phyloP scores from a whole-genome alignment of 2,888 invertebrate genomes.

The Eupithecia dodoneata region DNA sequence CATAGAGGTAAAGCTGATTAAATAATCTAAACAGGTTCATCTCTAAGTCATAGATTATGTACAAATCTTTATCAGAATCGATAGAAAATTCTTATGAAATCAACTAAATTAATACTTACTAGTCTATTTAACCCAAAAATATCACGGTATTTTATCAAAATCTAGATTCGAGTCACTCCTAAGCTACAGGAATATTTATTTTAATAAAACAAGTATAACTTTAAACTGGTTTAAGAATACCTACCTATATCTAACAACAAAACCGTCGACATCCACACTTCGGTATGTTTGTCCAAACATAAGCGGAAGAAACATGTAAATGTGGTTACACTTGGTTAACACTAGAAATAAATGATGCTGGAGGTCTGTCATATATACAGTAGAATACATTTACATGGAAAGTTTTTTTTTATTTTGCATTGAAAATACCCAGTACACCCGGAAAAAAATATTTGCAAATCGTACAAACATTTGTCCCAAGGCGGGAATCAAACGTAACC shows the following conservation, averaged over 20 bases:
- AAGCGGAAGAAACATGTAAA: not conserved
- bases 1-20: not conserved
- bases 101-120: not conserved
- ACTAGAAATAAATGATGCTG: not conserved
- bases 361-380: too few species aligned
- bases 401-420: too few species aligned
- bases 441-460: too few species aligned
- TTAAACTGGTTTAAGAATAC: conserved; percentile 20
- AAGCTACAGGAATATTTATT: not conserved
- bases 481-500: too few species aligned
- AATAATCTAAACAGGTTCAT: not conserved
- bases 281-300: not conserved
- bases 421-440: too few species aligned
- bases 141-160: not conserved
- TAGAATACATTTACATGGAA: too few species aligned
- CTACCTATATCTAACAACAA: not conserved
- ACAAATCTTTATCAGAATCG: not conserved
- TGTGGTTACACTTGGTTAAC: not conserved
- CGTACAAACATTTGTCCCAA: too few species aligned
- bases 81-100: not conserved
- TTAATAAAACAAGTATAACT: conserved; percentile 5
- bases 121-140: not conserved
- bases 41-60: not conserved
- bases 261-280: not conserved
- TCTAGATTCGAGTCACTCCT: not conserved